These are phyloP conservation scores for Drepanosiphum platanoidis DNA, from an alignment of 2,888 invertebrate genomes.

Conservation along the genomic window DNA sequence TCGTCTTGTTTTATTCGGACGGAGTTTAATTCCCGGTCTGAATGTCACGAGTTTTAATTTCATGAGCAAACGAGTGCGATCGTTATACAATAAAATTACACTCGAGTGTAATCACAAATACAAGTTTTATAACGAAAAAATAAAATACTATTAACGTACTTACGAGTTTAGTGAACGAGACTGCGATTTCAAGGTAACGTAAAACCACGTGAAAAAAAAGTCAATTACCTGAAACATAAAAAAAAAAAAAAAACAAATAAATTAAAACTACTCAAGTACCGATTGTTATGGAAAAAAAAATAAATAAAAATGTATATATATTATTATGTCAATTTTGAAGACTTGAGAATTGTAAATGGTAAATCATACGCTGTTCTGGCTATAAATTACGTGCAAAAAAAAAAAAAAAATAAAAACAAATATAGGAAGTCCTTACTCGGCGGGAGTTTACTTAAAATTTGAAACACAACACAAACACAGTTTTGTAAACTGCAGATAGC, in stretches of 20 bases:
- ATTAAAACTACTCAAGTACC: neutral
- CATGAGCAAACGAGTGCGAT: too few relatives aligned
- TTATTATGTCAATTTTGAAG: neutral
- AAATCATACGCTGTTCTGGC: neutral
- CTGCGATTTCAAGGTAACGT: neutral
- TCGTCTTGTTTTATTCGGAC: too few relatives aligned
- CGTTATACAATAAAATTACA: too few relatives aligned
- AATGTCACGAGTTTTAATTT: too few relatives aligned
- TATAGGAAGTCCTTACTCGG: neutral
- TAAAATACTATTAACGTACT: neutral
- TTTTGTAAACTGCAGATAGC: neutral
- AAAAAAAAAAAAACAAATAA: neutral
- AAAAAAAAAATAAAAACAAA: too few relatives aligned
- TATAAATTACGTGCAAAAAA: neutral
- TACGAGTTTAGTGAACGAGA: neutral
- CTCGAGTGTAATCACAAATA: too few relatives aligned
- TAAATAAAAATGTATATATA: neutral
- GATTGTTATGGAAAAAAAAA: too few relatives aligned
- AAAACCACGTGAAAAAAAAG: neutral
- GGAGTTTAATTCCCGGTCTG: too few relatives aligned
- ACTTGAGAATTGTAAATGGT: neutral
- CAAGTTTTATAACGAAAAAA: neutral
- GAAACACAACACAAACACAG: neutral
- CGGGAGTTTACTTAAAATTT: neutral
- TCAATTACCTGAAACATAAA: slow-evolving; percentile 7